These are phyloP conservation scores for Rhimphoctona megacephalus DNA, from an alignment of 2,888 invertebrate species.

Conservation along the genomic window DNA sequence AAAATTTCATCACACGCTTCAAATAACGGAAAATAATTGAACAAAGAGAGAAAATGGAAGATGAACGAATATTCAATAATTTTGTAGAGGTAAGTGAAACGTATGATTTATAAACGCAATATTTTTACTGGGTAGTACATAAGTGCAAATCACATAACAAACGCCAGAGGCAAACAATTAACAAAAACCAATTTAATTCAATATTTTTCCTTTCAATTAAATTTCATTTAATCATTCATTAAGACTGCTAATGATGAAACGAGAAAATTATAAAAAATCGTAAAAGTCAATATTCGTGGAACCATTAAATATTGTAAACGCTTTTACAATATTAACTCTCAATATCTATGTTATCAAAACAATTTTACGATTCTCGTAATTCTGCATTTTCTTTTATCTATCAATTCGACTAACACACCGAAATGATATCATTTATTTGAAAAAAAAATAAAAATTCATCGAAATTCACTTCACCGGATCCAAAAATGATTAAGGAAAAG, in stretches of 20 bases:
- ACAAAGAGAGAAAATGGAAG: background rate
- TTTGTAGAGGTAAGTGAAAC: background rate
- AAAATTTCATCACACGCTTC: background rate
- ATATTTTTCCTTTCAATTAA: background rate
- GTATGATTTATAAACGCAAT: background rate
- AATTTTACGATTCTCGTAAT: background rate
- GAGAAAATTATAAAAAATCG: background rate
- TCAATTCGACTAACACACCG: background rate
- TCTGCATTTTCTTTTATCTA: background rate
- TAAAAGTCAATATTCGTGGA: background rate
- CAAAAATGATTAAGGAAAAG: background rate
- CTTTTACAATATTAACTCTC: background rate
- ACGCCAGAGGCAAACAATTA: background rate
- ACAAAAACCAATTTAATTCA: background rate
- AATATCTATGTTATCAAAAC: background rate
- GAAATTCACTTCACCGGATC: background rate
- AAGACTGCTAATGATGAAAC: background rate
- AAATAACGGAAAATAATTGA: slow-evolving; percentile 13
- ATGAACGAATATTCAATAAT: slow-evolving; percentile 2
- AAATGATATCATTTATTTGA: background rate
- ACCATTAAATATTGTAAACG: background rate
- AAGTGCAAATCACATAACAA: background rate
- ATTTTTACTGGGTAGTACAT: background rate
- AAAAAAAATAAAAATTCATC: background rate
- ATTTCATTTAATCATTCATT: background rate